phyloP scores from a whole-genome alignment of 2,113 vertebrate genomes.

The Melanerpes aurifrons region DNA sequence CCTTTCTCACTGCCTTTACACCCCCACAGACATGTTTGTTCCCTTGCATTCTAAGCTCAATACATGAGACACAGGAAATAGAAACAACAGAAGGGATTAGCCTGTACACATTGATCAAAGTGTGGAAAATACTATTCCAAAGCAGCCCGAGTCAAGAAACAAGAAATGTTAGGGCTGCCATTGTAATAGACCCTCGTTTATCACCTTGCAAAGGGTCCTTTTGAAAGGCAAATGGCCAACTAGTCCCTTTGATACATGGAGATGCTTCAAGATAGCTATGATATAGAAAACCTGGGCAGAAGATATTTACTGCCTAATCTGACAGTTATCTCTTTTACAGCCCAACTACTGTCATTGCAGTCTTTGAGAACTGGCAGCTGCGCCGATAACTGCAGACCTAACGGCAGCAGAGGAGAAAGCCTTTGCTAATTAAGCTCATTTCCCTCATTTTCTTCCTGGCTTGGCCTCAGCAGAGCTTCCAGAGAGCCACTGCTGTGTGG shows the following conservation, averaged over 20 bases:
- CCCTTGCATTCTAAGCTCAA: not conserved
- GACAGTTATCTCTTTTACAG: slow-evolving; percentile 56
- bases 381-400: not conserved
- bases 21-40: not conserved
- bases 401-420: not conserved
- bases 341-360: slow-evolving; percentile 50
- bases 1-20: not conserved
- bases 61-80: not conserved
- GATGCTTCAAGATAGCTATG: slow-evolving; percentile 61
- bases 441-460: not conserved
- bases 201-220: not conserved
- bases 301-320: slow-evolving; percentile 39
- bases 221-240: slow-evolving; percentile 42
- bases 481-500: not conserved
- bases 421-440: slow-evolving; percentile 38
- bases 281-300: slow-evolving; percentile 39
- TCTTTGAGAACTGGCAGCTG: slow-evolving; percentile 24
- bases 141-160: not conserved
- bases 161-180: slow-evolving; percentile 16
- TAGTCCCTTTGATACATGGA: slow-evolving; percentile 50
- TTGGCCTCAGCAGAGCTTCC: not conserved
- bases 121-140: not conserved
- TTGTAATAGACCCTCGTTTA: slow-evolving; percentile 36
- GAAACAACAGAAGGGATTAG: not conserved
- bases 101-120: not conserved